Evolutionary conservation across 92 coral and sea anemone species (phyloP).

Genomic region (Porites rus): DNA sequence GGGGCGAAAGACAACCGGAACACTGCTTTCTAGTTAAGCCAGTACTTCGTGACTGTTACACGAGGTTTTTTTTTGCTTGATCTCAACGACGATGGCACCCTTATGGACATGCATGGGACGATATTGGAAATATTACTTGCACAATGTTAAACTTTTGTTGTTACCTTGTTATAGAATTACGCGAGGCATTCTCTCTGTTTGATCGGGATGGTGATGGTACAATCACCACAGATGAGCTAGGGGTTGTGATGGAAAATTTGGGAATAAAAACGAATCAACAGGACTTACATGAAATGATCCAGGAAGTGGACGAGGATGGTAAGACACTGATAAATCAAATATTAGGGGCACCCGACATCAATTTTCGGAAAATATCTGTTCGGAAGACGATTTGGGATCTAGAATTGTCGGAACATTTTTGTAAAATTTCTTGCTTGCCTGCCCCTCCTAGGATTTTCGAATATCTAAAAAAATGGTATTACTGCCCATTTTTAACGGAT

Average conservation of each 20-base stretch:
- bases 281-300: constrained; percentile 80
- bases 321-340: background rate
- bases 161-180: constrained; percentile 16
- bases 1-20: too few relatives aligned
- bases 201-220: constrained; percentile 86
- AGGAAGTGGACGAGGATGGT: constrained; percentile 86
- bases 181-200: constrained; percentile 80
- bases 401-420: too few relatives aligned
- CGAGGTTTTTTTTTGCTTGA: background rate
- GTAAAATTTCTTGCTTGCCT: too few relatives aligned
- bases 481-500: too few relatives aligned
- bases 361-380: too few relatives aligned
- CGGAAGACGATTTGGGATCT: too few relatives aligned
- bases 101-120: too few relatives aligned
- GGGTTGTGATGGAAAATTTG: constrained; percentile 76
- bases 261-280: constrained; percentile 73
- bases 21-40: too few relatives aligned
- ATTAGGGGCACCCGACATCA: too few relatives aligned
- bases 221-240: constrained; percentile 73
- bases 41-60: background rate
- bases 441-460: too few relatives aligned
- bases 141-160: background rate
- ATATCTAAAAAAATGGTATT: too few relatives aligned
- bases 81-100: background rate
- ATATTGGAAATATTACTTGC: too few relatives aligned